phyloP scores from a whole-genome alignment of 2,888 invertebrate species.

The Teinopalpus imperialis region DNA sequence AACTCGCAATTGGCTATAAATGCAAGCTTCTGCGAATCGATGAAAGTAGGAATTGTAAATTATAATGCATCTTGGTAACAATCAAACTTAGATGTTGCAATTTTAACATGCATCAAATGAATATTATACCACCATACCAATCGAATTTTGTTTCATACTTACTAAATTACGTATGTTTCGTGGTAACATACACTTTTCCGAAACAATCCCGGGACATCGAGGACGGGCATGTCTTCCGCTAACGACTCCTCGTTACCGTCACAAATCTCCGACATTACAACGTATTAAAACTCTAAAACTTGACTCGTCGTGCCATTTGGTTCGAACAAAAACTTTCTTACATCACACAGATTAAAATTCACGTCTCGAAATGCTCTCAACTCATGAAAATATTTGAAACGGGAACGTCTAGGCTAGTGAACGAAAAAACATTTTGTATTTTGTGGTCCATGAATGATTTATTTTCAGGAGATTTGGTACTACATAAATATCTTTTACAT shows the following conservation, averaged over 20 bases:
- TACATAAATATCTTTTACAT: neutral
- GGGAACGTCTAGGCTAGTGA: constrained; percentile 22
- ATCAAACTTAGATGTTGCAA: no score
- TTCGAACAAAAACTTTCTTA: constrained; percentile 74
- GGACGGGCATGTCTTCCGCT: constrained; percentile 59
- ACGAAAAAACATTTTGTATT: constrained; percentile 4
- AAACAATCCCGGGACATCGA: constrained; percentile 45
- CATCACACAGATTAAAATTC: constrained; percentile 75
- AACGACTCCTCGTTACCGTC: constrained; percentile 74
- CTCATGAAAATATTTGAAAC: constrained; percentile 36
- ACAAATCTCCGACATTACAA: constrained; percentile 77
- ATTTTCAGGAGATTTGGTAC: neutral
- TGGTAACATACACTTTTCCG: constrained; percentile 46
- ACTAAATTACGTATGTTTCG: constrained; percentile 42
- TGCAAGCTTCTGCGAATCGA: no score
- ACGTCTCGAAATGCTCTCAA: constrained; percentile 53
- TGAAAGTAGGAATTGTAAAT: no score
- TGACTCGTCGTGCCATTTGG: constrained; percentile 69
- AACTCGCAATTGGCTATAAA: no score
- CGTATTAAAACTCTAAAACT: constrained; percentile 80
- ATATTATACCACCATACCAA: no score
- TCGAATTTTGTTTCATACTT: no score
- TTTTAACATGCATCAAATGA: no score
- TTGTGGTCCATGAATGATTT: neutral
- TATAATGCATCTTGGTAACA: no score